Evolutionary conservation across 1,140 invertebrate genomes (phyloP), one percentile per base, ranked within the genome.

Genomic region (Drosophila mojavensis): DNA sequence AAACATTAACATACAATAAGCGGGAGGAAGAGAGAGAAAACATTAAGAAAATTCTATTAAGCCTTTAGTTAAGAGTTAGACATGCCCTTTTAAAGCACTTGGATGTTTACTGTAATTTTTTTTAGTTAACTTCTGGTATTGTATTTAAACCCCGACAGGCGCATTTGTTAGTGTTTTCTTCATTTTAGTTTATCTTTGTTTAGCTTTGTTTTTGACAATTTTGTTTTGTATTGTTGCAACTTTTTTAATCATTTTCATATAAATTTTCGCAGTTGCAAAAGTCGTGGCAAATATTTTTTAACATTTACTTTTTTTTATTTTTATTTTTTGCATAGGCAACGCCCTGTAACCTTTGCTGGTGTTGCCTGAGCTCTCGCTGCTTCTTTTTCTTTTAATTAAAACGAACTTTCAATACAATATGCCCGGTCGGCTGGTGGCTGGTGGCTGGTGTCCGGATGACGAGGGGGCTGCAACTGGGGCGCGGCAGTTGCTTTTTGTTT

Each of bases 351-450:
- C 71, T 75, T 81, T 84, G 58, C 74, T 78, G 26, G 36, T 50
- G 53, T n/a, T 58, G 17, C 53, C 60, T 41, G 28, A 53, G 33
- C 30, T 62, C 26, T 53, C 41, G 58, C 33, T 86, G 48, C 72
- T 83, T 62, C 76, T 63, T 79, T 83, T 79, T 54, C 79, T 71
- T 86, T 88, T 88, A 88, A 88, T 88, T 88, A 88, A 88, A 88
- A 88, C 77, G 69, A 89, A 88, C 83, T 89, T 80, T 89, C 83
- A 89, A 85, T 85, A 86, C 81, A 85, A 88, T 89, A 89, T 89
- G 83, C 79, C 75, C 66, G 73, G 55, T 69, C 70, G 33, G 9
- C 13, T 51, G 20, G 30, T 20, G 33, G 33, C 33, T 6, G 7
- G 6, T 33, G 33, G 0, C 33, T 5, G 33, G 6, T 4, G 5